Percentiles rank a stretch among this genome's conserved stretches.
Evolutionary conservation across 2,797 vertebrate species (phyloP).

Genomic region (Anniella stebbinsi): DNA sequence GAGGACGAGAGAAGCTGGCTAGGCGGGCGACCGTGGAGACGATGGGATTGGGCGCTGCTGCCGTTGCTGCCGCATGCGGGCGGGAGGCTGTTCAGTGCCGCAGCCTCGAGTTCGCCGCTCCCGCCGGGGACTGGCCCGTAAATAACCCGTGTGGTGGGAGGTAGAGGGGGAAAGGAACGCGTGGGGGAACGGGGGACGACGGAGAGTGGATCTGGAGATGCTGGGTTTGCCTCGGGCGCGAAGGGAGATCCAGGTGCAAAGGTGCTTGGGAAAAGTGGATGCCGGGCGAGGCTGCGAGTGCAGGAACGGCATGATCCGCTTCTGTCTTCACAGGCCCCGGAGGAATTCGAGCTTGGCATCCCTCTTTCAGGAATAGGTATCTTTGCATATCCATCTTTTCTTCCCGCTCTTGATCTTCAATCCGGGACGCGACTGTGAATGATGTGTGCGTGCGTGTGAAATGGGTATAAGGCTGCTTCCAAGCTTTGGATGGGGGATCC

Average conservation of each 20-base stretch:
- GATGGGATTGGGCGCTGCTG: conserved; percentile 13
- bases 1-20: not conserved
- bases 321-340: not conserved
- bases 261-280: conserved; percentile 4
- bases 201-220: not conserved
- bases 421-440: not conserved
- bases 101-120: conserved; percentile 39
- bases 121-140: conserved; percentile 34
- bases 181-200: conserved; percentile 34
- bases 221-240: not conserved
- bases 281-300: conserved; percentile 3
- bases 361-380: not conserved
- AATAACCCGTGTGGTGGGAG: not conserved
- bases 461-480: not conserved
- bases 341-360: not conserved
- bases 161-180: not conserved
- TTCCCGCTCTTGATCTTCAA: not conserved
- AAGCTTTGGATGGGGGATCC: not conserved
- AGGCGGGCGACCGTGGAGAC: not conserved
- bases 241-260: conserved; percentile 15
- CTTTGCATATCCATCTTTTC: not conserved
- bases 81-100: conserved; percentile 37
- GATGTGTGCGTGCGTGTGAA: not conserved
- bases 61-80: conserved; percentile 55
- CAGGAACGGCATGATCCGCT: conserved; percentile 16